These are phyloP conservation scores for Eurystomus glaucurus DNA, from an alignment of 2,797 vertebrate genomes.

Conservation along the genomic window DNA sequence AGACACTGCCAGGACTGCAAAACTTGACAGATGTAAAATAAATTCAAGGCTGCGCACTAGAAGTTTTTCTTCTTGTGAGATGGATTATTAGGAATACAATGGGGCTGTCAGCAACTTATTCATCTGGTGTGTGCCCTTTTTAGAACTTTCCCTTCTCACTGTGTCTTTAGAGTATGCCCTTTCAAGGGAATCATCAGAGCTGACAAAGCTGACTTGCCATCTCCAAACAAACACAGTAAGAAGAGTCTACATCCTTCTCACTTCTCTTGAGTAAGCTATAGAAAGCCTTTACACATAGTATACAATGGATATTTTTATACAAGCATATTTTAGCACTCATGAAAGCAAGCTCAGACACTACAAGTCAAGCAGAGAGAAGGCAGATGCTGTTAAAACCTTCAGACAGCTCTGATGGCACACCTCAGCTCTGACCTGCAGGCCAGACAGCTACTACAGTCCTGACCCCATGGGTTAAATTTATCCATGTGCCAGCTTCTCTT, in stretches of 20 bases:
- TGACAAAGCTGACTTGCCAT: constrained; percentile 27
- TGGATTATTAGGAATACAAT: constrained; percentile 41
- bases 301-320: not conserved
- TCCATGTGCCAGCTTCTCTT: not conserved
- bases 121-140: not conserved
- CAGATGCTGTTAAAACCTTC: constrained; percentile 1
- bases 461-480: not conserved
- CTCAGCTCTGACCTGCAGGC: not conserved
- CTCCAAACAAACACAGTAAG: not conserved
- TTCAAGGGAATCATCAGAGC: constrained; percentile 12
- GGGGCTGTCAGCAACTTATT: constrained; percentile 22
- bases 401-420: not conserved
- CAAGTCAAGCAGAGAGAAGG: not conserved
- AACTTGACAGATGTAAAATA: constrained; percentile 7
- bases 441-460: not conserved
- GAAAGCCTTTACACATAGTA: not conserved
- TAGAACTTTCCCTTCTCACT: constrained; percentile 13
- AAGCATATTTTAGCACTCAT: not conserved
- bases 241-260: not conserved
- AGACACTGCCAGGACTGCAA: not conserved
- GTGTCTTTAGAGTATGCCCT: constrained; percentile 8
- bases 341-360: not conserved
- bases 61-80: constrained; percentile 37
- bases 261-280: not conserved
- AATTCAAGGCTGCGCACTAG: not conserved